Evolutionary conservation across 1,140 invertebrate genomes (phyloP).

Genomic region (Heliconius hermathena): DNA sequence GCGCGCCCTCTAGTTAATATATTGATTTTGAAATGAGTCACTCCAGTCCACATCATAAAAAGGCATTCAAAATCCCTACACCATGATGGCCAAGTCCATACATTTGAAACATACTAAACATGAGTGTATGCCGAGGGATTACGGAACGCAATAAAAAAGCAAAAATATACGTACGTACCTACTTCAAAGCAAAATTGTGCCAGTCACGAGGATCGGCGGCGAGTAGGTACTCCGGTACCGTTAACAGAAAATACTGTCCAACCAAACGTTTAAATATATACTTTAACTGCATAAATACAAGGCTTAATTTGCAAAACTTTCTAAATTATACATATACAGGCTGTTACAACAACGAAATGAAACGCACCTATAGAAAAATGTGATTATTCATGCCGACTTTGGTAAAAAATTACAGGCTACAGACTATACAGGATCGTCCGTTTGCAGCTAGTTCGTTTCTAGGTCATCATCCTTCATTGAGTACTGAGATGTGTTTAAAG

Average conservation of each 20-base stretch:
- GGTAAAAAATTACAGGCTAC: conserved; percentile 73
- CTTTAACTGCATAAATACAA: conserved; percentile 56
- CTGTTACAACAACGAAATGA: conserved; percentile 47
- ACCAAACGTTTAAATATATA: conserved; percentile 51
- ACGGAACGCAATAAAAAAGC: conserved; percentile 68
- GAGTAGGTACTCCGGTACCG: conserved; percentile 48
- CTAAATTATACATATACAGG: conserved; percentile 34
- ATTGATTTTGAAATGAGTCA: neutral
- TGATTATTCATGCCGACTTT: conserved; percentile 76
- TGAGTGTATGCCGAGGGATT: conserved; percentile 46
- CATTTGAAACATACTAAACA: conserved; percentile 35
- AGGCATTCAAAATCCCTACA: neutral
- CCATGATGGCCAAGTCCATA: neutral
- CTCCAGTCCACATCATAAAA: neutral
- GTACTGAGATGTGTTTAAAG: conserved; percentile 13
- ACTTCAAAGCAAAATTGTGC: conserved; percentile 71
- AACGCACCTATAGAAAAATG: conserved; percentile 70
- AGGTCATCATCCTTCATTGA: conserved; percentile 12
- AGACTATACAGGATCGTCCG: conserved; percentile 49
- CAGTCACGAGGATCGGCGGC: conserved; percentile 66
- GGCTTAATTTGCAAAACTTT: conserved; percentile 50
- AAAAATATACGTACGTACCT: conserved; percentile 69
- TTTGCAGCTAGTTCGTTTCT: conserved; percentile 25
- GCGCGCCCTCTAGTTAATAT: no score
- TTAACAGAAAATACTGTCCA: conserved; percentile 67